Evolutionary conservation across 2,888 invertebrate species (phyloP).

Genomic region (Amiota communis): DNA sequence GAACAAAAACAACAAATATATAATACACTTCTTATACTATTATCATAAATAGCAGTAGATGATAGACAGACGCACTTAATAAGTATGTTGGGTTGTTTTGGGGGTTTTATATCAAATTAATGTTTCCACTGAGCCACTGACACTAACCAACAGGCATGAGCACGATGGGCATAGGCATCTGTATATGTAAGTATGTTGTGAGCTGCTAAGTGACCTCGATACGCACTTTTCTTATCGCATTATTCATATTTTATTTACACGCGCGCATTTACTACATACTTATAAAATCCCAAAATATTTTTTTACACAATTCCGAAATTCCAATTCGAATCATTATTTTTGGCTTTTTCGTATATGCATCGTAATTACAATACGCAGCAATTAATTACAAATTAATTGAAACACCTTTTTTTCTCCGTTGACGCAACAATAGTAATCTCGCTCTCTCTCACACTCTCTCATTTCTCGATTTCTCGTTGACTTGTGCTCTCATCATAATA

Average conservation of each 20-base stretch:
- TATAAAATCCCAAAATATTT: neutral
- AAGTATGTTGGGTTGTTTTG: slow-evolving; percentile 2
- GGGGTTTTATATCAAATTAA: neutral
- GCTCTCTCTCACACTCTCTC: slow-evolving; percentile 26
- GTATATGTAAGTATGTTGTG: neutral
- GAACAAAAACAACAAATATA: neutral
- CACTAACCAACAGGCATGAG: neutral
- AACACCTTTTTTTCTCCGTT: slow-evolving; percentile 54
- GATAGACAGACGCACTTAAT: too few species aligned
- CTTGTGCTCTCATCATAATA: slow-evolving; percentile 23
- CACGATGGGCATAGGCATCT: neutral
- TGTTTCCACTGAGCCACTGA: neutral
- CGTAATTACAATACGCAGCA: slow-evolving; percentile 45
- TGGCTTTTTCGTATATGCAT: neutral
- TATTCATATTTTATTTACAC: neutral
- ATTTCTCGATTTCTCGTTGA: slow-evolving; percentile 26
- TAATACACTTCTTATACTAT: neutral
- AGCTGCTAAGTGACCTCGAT: slow-evolving; percentile 50
- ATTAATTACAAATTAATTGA: slow-evolving; percentile 64
- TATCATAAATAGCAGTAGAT: too few species aligned
- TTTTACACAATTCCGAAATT: neutral
- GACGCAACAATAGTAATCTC: slow-evolving; percentile 58
- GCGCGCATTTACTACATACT: neutral
- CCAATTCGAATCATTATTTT: neutral
- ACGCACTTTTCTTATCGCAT: slow-evolving; percentile 39